Conservation (phyloP, 1,140 invertebrate species). For the Pemphigus obesinymphae region DNA sequence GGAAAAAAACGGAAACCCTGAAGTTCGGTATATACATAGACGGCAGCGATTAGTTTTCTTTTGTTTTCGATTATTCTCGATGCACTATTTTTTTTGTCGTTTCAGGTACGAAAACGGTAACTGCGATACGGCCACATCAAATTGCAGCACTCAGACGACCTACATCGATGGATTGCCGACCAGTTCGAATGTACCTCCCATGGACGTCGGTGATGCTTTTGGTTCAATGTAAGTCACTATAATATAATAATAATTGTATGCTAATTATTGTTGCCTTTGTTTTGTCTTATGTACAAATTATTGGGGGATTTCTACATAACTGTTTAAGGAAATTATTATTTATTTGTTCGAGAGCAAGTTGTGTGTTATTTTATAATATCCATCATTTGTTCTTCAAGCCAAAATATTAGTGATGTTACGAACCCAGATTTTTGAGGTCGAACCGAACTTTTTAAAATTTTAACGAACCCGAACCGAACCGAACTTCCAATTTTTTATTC, state of each 20-base stretch:
- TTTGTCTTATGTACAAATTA: background rate
- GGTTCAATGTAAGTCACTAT: background rate
- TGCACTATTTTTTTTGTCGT: background rate
- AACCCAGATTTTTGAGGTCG: no score
- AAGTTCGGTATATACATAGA: background rate
- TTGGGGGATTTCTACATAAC: background rate
- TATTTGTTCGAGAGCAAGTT: no score
- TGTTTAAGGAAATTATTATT: background rate
- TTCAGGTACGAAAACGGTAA: slow-evolving; percentile 6
- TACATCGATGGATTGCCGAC: background rate
- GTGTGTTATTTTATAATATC: background rate
- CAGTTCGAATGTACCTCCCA: background rate
- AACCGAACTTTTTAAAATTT: no score
- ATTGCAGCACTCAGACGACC: background rate
- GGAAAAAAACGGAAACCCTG: background rate
- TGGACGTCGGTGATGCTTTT: background rate
- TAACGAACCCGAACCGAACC: no score
- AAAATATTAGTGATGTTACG: no score
- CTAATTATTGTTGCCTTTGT: background rate
- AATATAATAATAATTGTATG: background rate
- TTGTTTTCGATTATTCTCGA: background rate
- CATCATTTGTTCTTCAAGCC: no score
- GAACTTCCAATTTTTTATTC: no score
- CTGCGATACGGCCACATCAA: background rate
- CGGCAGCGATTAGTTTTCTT: background rate